Conservation (phyloP, 1,140 invertebrate species). For the Contarinia nasturtii region DNA sequence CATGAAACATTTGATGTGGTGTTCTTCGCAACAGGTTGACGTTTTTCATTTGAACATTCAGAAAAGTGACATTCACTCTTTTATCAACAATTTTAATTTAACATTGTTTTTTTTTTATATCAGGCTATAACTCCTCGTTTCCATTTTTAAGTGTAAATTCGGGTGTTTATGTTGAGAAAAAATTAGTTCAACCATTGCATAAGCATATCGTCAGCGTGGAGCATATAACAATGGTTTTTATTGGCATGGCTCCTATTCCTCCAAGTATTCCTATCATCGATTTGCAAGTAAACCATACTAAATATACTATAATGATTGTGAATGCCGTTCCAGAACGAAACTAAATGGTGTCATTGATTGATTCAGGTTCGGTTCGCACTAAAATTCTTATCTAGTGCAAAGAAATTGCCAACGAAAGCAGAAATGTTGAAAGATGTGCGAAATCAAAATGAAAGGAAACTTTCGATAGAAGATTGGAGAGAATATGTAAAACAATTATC, state of each 20-base stretch:
- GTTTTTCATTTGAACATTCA: no score
- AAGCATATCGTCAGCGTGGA: constrained; percentile 67
- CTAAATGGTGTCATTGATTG: no score
- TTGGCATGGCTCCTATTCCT: constrained; percentile 63
- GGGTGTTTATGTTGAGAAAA: constrained; percentile 50
- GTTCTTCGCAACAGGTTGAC: constrained; percentile 70
- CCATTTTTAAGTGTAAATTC: constrained; percentile 57
- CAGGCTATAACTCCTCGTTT: constrained; percentile 50
- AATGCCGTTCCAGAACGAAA: no score
- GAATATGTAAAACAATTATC: no score
- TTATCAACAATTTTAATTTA: no score
- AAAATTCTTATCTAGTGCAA: constrained; percentile 39
- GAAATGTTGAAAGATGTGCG: no score
- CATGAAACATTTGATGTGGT: constrained; percentile 42
- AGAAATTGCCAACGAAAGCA: constrained; percentile 37
- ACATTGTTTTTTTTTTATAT: no score
- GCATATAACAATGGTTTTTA: constrained; percentile 55
- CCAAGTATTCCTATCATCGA: constrained; percentile 79
- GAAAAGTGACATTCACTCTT: no score
- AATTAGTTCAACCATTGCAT: constrained; percentile 66
- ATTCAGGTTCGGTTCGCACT: constrained; percentile 44
- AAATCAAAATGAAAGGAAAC: no score
- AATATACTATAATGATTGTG: no score
- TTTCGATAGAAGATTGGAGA: no score
- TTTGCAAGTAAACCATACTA: constrained; percentile 65